Conservation (phyloP, 1,140 invertebrate species). For the Myzus persicae region DNA sequence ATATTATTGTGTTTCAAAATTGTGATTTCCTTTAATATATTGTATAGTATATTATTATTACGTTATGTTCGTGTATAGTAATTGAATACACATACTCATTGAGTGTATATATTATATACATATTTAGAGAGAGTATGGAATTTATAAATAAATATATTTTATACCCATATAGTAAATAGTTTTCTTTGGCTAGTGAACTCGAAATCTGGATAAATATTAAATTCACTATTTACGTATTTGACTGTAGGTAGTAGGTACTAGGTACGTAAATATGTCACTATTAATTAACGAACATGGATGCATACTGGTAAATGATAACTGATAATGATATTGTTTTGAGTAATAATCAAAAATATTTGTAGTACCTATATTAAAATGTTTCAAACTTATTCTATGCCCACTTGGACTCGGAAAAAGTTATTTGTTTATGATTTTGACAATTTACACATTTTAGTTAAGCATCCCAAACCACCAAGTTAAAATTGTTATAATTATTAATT, state of each 20-base stretch:
- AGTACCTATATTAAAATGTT: not conserved
- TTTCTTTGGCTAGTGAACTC: not conserved
- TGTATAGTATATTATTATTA: not conserved
- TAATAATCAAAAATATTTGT: not conserved
- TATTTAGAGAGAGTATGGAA: not conserved
- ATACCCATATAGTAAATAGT: not conserved
- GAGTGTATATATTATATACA: not conserved
- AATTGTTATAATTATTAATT: not conserved
- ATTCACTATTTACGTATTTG: not conserved
- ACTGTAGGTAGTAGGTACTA: not conserved
- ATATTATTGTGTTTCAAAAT: not conserved
- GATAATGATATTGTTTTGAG: not conserved
- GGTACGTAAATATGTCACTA: not conserved
- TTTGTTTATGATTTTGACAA: not conserved
- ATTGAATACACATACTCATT: not conserved
- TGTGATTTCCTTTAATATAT: not conserved
- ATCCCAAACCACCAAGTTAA: not conserved
- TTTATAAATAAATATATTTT: not conserved
- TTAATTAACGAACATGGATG: not conserved
- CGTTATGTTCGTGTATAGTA: not conserved
- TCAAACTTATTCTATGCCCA: not conserved
- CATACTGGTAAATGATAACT: not conserved
- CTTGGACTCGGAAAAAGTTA: not conserved
- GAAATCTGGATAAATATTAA: not conserved
- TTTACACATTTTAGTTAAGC: not conserved